These are phyloP conservation scores for Pterostichus niger DNA, from an alignment of 2,888 invertebrate species.

Conservation along the genomic window DNA sequence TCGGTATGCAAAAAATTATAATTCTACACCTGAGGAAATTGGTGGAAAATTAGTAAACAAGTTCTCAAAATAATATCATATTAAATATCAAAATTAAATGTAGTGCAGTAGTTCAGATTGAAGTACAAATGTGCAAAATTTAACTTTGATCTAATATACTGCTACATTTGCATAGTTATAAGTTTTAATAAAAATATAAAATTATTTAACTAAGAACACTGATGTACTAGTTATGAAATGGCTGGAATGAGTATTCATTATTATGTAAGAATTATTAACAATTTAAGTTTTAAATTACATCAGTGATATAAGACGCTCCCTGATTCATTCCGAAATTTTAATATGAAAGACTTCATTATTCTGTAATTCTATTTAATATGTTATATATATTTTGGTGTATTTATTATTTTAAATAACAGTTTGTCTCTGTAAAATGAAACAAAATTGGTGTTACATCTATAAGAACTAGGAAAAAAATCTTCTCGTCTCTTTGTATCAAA, in stretches of 20 bases:
- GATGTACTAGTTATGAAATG: conserved; percentile 2
- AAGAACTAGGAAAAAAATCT: too few species aligned
- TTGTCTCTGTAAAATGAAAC: background rate
- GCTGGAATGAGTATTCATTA: conserved; percentile 32
- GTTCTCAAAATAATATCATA: conserved; percentile 11
- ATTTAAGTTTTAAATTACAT: background rate
- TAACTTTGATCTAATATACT: conserved; percentile 6
- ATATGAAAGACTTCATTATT: conserved; percentile 26
- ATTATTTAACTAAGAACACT: conserved; percentile 29
- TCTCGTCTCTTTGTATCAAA: too few species aligned
- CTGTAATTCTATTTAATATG: conserved; percentile 3
- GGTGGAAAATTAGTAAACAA: background rate
- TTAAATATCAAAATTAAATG: background rate
- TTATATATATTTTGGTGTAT: conserved; percentile 45
- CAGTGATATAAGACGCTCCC: conserved; percentile 25
- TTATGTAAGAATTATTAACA: too few species aligned
- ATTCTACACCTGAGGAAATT: conserved; percentile 2
- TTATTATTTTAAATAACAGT: conserved; percentile 17
- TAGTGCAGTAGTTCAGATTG: conserved; percentile 4
- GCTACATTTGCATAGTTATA: conserved; percentile 39
- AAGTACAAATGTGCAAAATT: conserved; percentile 62
- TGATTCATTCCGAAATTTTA: conserved; percentile 19
- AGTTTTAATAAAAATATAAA: conserved; percentile 44
- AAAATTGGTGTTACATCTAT: background rate
- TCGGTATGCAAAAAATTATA: background rate